phyloP scores from a whole-genome alignment of 2,888 invertebrate genomes.

The Eristalinus sepulchralis region DNA sequence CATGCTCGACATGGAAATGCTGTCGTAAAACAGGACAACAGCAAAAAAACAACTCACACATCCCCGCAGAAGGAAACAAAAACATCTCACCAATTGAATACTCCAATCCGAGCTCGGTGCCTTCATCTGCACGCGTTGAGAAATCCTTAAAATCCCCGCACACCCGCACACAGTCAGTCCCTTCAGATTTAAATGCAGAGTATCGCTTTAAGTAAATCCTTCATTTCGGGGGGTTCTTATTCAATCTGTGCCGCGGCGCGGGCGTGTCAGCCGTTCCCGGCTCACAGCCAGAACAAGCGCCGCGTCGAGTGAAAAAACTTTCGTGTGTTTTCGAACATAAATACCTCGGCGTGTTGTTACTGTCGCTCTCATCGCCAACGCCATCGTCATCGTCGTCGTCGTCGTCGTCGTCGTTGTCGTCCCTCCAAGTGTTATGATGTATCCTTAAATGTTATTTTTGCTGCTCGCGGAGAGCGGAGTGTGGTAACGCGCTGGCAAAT shows the following conservation, averaged over 20 bases:
- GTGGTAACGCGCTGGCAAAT: background rate
- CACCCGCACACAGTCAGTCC: constrained; percentile 5
- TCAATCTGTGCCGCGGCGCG: constrained; percentile 48
- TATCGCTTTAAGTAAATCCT: constrained; percentile 69
- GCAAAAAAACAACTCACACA: background rate
- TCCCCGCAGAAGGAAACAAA: background rate
- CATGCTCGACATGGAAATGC: background rate
- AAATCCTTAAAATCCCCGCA: constrained; percentile 43
- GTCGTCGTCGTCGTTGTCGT: constrained; percentile 12
- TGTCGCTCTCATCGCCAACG: background rate
- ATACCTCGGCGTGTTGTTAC: constrained; percentile 17
- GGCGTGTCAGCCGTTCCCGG: background rate
- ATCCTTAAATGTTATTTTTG: constrained; percentile 62
- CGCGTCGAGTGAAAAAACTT: background rate
- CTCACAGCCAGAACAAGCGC: background rate
- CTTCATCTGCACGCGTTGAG: constrained; percentile 44
- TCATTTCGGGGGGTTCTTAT: constrained; percentile 66
- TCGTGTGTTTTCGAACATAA: constrained; percentile 19
- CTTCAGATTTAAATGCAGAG: constrained; percentile 54
- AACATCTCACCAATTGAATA: constrained; percentile 54
- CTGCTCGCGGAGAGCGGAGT: constrained; percentile 13
- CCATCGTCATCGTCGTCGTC: background rate
- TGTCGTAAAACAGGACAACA: constrained; percentile 6
- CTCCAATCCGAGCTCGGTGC: constrained; percentile 42
- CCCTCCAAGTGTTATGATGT: constrained; percentile 62